Base-by-base conservation (phyloP, 2,797 vertebrate species). In the Bucorvus abyssinicus region DNA sequence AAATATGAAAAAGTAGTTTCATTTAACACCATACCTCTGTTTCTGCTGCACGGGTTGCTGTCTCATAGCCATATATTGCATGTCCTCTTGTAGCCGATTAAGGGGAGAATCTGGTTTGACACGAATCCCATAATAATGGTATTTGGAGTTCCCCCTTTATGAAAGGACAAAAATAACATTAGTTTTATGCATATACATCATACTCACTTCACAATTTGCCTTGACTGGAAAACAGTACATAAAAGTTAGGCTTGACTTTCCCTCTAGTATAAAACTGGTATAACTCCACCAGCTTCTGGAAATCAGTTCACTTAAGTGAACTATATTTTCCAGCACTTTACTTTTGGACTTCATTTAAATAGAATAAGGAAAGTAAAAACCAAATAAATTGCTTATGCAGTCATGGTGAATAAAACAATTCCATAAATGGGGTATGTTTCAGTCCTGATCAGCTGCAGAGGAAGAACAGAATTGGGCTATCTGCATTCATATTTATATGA, bases 11-110 rank as follows among this genome's bases (percentile, higher is more conserved):
- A 89, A n/a, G 38, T 73, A 85, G 30, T 82, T 91, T 88, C 19
- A 76, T 88, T 69, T 59, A 81, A 67, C 64, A 78, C 53, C 52
- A 11, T 97, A 98, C 98, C 98, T 98, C 95, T 98, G 98, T 96
- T 98, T 98, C 95, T 98, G 98, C 64, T 98, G 98, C 97, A 98
- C 97, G 94, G 90, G 80, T 69, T 92, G 98, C 57, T 98, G 98
- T 95, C 98, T 96, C 98, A 98, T 98, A 95, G 98, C 98, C 98
- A 98, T 98, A 95, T 98, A 98, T 97, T 98, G 98, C 97, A 98
- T 98, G 94, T 98, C 98, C 94, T 98, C 98, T 95, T 98, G 98
- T 86, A 98, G 97, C 38, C 97, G 97, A 96, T 98, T 98, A 94
- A 98, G 98, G 94, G 98, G 98, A 90, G 98, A 98, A 75, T 98